Conservation (phyloP, 1,140 invertebrate species). For the Drosophila virilis region DNA sequence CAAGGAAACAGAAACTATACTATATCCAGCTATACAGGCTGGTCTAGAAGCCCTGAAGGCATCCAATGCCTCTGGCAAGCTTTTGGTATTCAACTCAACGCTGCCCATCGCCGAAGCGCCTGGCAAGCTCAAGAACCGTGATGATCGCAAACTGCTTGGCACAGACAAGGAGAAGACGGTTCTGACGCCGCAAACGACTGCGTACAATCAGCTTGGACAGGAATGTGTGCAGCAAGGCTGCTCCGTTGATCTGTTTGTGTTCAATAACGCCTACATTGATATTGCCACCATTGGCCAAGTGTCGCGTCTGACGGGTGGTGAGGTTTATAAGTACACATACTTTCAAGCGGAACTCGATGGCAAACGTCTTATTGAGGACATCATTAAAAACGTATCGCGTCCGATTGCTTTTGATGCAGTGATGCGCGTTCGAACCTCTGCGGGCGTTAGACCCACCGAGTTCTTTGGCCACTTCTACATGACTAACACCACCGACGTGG, state of each 20-base stretch:
- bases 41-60: slow-evolving; percentile 97
- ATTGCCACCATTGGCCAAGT: slow-evolving; percentile 97
- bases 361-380: slow-evolving; percentile 93
- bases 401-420: slow-evolving; percentile 97
- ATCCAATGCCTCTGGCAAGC: slow-evolving; percentile 95
- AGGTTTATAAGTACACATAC: slow-evolving; percentile 98
- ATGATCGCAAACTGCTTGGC: slow-evolving; percentile 97
- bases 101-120: slow-evolving; percentile 97
- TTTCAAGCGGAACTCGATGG: slow-evolving; percentile 98
- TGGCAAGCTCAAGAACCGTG: slow-evolving; percentile 97
- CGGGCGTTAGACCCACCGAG: slow-evolving; percentile 97
- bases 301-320: slow-evolving; percentile 95
- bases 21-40: slow-evolving; percentile 97
- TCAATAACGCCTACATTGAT: slow-evolving; percentile 98
- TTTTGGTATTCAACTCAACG: slow-evolving; percentile 98
- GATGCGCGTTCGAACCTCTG: slow-evolving; percentile 97
- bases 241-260: slow-evolving; percentile 96
- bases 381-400: slow-evolving; percentile 91
- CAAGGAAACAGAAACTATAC: slow-evolving; percentile 96
- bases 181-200: slow-evolving; percentile 91
- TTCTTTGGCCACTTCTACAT: slow-evolving; percentile 99
- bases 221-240: slow-evolving; percentile 95
- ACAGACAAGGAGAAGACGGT: slow-evolving; percentile 95
- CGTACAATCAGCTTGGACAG: slow-evolving; percentile 96
- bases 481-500: slow-evolving; percentile 99